Percentiles rank a stretch among this genome's conserved stretches.
phyloP scores from a whole-genome alignment of 37 sponge, comb jelly and placozoan genomes.

The Dysidea cf. avara region DNA sequence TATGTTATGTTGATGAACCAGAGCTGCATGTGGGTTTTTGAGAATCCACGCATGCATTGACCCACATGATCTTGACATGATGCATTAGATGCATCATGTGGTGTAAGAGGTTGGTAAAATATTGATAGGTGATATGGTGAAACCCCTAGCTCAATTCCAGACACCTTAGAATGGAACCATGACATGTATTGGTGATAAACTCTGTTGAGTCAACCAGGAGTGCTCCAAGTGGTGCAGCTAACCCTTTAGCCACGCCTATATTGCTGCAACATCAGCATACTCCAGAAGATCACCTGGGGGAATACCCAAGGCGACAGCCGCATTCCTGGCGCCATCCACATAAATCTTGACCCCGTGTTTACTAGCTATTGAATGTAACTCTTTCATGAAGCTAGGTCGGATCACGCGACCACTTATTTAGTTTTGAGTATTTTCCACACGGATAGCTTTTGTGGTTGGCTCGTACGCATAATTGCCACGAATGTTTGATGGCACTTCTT shows the following conservation, averaged over 20 bases:
- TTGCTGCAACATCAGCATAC: constrained; percentile 70
- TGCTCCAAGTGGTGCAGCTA: constrained; percentile 77
- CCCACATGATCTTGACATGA: too few relatives aligned
- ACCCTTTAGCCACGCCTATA: constrained; percentile 70
- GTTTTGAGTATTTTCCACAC: constrained; percentile 82
- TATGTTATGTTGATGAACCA: too few relatives aligned
- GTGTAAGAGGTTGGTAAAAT: too few relatives aligned
- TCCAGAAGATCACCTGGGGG: constrained; percentile 47
- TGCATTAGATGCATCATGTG: too few relatives aligned
- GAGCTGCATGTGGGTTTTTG: too few relatives aligned
- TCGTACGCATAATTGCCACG: constrained; percentile 30
- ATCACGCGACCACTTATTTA: constrained; percentile 56
- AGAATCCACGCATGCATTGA: too few relatives aligned
- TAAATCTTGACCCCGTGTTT: constrained; percentile 47
- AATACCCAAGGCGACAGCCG: constrained; percentile 63
- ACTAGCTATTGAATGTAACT: constrained; percentile 36
- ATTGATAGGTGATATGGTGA: too few relatives aligned
- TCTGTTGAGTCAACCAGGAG: constrained; percentile 59
- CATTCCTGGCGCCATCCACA: constrained; percentile 84
- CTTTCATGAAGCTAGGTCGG: constrained; percentile 39
- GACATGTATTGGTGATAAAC: constrained; percentile 55
- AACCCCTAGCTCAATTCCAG: too few relatives aligned
- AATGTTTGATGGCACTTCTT: constrained; percentile 50
- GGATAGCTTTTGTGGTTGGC: constrained; percentile 37
- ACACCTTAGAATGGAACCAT: too few relatives aligned